Percentiles rank a stretch among this genome's conserved stretches.
phyloP scores from a whole-genome alignment of 1,140 invertebrate species.

The Panagrolaimus sp. region DNA sequence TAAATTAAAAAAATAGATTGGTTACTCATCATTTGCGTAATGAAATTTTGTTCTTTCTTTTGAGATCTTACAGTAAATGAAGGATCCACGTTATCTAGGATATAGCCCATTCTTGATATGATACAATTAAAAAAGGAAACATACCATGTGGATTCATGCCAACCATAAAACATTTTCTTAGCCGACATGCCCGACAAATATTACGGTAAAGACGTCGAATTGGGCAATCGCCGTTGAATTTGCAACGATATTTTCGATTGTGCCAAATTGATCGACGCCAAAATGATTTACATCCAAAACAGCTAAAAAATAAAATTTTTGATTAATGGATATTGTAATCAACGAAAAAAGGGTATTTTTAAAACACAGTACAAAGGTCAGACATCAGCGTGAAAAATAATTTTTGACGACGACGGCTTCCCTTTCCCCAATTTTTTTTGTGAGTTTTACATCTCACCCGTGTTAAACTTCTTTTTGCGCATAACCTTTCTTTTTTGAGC shows the following conservation, averaged over 20 bases:
- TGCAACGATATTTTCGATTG: not conserved
- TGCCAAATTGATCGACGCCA: slow-evolving; percentile 11
- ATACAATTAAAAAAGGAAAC: not conserved
- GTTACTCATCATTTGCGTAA: too few species aligned
- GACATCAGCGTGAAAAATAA: not conserved
- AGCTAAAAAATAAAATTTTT: not conserved
- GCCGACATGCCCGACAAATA: slow-evolving; percentile 1
- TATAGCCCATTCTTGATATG: too few species aligned
- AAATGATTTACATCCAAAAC: slow-evolving; percentile 11
- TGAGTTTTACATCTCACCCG: not conserved
- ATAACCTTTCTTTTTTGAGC: too few species aligned
- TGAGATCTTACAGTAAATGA: too few species aligned
- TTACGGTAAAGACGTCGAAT: not conserved
- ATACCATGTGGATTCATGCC: slow-evolving; percentile 3
- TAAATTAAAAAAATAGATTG: not conserved
- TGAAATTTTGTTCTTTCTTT: too few species aligned
- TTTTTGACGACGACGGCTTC: not conserved
- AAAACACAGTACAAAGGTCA: not conserved
- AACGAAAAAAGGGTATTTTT: not conserved
- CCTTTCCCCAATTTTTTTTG: not conserved
- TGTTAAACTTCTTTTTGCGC: not conserved
- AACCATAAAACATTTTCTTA: not conserved
- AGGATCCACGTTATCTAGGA: too few species aligned
- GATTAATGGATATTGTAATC: too few species aligned
- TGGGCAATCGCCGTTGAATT: not conserved